These are phyloP conservation scores for Muscina levida DNA, from an alignment of 2,888 invertebrate species.

Conservation along the genomic window DNA sequence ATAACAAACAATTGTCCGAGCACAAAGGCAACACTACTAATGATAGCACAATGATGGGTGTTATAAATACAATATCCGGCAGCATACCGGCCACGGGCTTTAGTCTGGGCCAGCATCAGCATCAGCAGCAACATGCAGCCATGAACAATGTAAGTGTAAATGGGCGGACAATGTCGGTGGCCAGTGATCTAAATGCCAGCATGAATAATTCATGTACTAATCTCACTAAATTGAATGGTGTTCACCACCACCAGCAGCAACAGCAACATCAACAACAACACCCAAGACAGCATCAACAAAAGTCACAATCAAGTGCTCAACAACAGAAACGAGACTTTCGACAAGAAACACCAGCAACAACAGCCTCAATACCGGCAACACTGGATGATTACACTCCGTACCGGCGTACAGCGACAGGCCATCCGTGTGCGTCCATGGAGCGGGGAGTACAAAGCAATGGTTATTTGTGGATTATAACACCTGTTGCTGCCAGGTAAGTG, in stretches of 20 bases:
- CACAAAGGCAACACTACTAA: slow-evolving; percentile 46
- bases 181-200: slow-evolving; percentile 73
- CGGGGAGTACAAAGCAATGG: slow-evolving; percentile 69
- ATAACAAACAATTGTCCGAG: slow-evolving; percentile 23
- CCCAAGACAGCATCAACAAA: slow-evolving; percentile 40
- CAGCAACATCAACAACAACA: slow-evolving; percentile 41
- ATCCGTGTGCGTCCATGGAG: slow-evolving; percentile 61
- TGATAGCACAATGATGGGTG: slow-evolving; percentile 61
- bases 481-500: slow-evolving; percentile 80
- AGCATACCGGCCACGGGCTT: slow-evolving; percentile 72
- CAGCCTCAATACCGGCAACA: slow-evolving; percentile 15
- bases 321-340: slow-evolving; percentile 61
- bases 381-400: slow-evolving; percentile 48
- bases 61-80: slow-evolving; percentile 77
- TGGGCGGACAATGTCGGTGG: slow-evolving; percentile 63
- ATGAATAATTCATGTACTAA: slow-evolving; percentile 70
- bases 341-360: slow-evolving; percentile 11
- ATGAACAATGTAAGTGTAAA: slow-evolving; percentile 35
- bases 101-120: slow-evolving; percentile 53
- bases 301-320: slow-evolving; percentile 36
- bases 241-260: slow-evolving; percentile 58
- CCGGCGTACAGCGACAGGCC: slow-evolving; percentile 35
- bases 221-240: slow-evolving; percentile 69
- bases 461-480: slow-evolving; percentile 79
- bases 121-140: background rate